These are phyloP conservation scores for Chrysomela aeneicollis DNA, from an alignment of 2,888 invertebrate genomes.

Conservation along the genomic window DNA sequence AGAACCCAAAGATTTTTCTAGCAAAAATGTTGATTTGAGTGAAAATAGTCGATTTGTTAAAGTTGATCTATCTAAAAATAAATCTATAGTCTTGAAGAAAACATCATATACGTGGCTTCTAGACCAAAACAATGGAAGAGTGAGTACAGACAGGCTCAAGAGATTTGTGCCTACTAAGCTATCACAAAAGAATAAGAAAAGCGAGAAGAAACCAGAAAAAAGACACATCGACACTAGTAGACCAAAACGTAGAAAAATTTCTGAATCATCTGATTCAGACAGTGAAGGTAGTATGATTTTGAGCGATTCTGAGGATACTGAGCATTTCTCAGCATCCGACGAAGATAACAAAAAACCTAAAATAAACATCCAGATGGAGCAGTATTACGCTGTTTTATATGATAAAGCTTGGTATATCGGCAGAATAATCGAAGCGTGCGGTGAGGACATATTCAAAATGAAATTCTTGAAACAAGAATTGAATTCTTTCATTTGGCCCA, in stretches of 20 bases:
- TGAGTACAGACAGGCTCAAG: background rate
- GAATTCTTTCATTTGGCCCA: slow-evolving; percentile 6
- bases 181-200: background rate
- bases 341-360: background rate
- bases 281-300: background rate
- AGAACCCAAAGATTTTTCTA: background rate
- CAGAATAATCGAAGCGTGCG: slow-evolving; percentile 7
- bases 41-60: background rate
- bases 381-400: slow-evolving; percentile 20
- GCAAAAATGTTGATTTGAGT: background rate
- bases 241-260: background rate
- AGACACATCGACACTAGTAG: too few species aligned
- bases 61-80: background rate
- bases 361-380: background rate
- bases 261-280: background rate
- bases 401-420: slow-evolving; percentile 15
- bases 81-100: background rate
- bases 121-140: slow-evolving; percentile 3
- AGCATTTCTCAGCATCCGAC: background rate
- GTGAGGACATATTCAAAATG: slow-evolving; percentile 3
- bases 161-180: background rate
- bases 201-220: background rate
- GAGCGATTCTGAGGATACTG: background rate
- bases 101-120: background rate
- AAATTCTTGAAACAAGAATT: slow-evolving; percentile 15